Base-by-base conservation (phyloP, 2,888 invertebrate genomes). In the Andrena bucephala region DNA sequence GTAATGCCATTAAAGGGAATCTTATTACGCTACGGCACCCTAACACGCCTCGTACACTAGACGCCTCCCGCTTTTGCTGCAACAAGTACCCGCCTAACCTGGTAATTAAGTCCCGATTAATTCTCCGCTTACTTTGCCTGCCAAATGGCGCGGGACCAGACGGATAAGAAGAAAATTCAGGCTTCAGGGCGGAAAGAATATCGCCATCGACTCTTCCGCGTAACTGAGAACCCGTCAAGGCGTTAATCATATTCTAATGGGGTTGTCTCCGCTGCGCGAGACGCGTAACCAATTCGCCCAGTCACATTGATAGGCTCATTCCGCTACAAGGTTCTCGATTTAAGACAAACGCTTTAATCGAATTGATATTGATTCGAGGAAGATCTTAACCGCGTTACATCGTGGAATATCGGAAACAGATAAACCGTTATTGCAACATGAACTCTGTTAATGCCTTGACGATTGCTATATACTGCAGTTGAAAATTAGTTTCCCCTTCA, bases 1-100 rank as follows among this genome's bases (percentile, higher is more conserved):
- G 92, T 94, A 94, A 93, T 91, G 92, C 93, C 93, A 93, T 94
- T 94, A 93, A 92, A 93, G 92, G 90, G 90, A 93, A 94, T 93
- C 93, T 94, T 93, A 93, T 94, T 94, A 93, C 91, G 91, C 87
- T 87, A 89, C 85, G 89, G 89, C 83, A 85, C 91, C 90, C 87
- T 92, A 90, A 90, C 90, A 88, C 89, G 87, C 89, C 85, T 89
- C 81, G 86, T 77, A 84, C 84, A 80, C 77, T 74, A 78, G 79
- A 75, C 84, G 87, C 88, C 89, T 87, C 88, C 87, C 85, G 86
- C 83, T 89, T 86, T 75, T 84, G 82, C 91, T 89, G 92, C 92
- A 92, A 92, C 92, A 91, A 92, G 92, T 92, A 92, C 85, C 87
- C 88, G 70, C 79, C 90, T 84, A 87, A 90, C 90, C 89, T 87